A percentile compares a stretch with the other conserved stretches of the same genome.
These are phyloP conservation scores for Sterna hirundo DNA, from an alignment of 2,113 vertebrate species.

Conservation along the genomic window DNA sequence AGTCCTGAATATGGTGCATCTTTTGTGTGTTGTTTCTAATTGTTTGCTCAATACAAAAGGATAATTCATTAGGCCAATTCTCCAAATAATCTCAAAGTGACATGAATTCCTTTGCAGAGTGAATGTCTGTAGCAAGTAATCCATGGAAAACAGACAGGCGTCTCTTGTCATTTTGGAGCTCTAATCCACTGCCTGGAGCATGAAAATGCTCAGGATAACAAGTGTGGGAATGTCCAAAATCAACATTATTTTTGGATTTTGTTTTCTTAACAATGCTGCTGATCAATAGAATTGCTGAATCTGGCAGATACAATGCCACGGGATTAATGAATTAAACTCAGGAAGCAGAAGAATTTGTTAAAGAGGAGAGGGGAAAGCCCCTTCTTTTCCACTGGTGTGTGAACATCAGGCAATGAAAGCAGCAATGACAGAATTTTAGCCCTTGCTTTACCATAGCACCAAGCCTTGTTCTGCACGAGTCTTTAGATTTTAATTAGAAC, in stretches of 20 bases:
- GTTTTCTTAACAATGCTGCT: constrained; percentile 71
- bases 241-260: constrained; percentile 77
- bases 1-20: constrained; percentile 42
- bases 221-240: constrained; percentile 77
- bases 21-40: constrained; percentile 63
- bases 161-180: constrained; percentile 74
- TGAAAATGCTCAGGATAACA: constrained; percentile 75
- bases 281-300: constrained; percentile 72
- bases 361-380: neutral
- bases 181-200: constrained; percentile 77
- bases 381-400: constrained; percentile 36
- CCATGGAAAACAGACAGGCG: constrained; percentile 74
- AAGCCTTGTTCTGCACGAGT: constrained; percentile 36
- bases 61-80: constrained; percentile 69
- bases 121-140: constrained; percentile 75
- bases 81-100: constrained; percentile 73
- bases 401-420: constrained; percentile 49
- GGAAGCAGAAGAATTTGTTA: constrained; percentile 57
- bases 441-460: constrained; percentile 6
- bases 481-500: constrained; percentile 64
- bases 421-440: constrained; percentile 31
- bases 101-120: constrained; percentile 70
- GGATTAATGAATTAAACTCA: constrained; percentile 72
- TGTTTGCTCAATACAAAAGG: constrained; percentile 56
- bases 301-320: constrained; percentile 68